Base-by-base conservation (phyloP, 1,140 invertebrate genomes). In the Drosophila sulfurigaster region DNA sequence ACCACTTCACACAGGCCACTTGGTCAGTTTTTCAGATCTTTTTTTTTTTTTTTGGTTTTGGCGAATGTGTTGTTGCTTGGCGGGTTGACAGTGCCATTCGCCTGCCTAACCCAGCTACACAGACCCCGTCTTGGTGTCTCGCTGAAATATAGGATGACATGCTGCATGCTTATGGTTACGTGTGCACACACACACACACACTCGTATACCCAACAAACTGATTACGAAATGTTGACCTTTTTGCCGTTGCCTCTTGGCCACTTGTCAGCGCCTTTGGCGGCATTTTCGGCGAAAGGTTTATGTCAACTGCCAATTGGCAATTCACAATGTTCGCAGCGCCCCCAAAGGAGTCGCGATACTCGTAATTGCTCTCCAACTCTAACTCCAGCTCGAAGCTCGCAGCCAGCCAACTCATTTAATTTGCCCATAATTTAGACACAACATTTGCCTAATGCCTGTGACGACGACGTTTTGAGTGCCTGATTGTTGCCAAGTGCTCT, bases 201-300 rank as follows among this genome's bases (percentile, higher is more conserved):
- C 51, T 30, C 25, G 25, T 32, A 64, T 25, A 32, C 38, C 16
- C 62, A 25, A 30, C 20, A 78, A 85, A 81, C 75, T 85, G 85
- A 89, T 89, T 89, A 89, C 85, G 85, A 89, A 89, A 89, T 89
- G 71, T 78, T 88, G 85, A 88, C 85, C 85, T 89, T 89, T 87
- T 89, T 69, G 52, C 73, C 66, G 72, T 52, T 76, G 46, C 45
- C 59, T 52, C 49, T 59, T 70, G 66, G 68, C 85, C 85, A 89
- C 85, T 89, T 89, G 85, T 89, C 85, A 75, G 66, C 68, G 68
- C 71, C 78, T 85, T 89, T 85, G 81, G 81, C 78, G 78, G 75
- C 79, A 51, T 63, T 75, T 64, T 43, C 32, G 56, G 85, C 75
- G 85, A 89, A 83, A 89, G 86, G 85, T 89, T 89, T 85, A 89